phyloP scores from a whole-genome alignment of 2,113 vertebrate species.

The Noctilio leporinus region DNA sequence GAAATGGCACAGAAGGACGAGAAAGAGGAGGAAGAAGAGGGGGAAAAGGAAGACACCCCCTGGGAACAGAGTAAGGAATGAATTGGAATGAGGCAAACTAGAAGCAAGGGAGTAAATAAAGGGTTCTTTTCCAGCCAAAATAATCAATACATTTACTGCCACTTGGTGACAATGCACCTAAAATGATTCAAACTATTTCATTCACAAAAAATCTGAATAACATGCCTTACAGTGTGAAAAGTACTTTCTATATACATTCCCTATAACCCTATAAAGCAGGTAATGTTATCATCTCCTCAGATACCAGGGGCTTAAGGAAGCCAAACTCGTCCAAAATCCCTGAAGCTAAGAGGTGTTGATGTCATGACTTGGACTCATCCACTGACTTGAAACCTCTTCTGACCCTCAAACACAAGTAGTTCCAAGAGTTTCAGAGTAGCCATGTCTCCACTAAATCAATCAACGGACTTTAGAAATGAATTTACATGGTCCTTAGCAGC shows the following conservation, averaged over 20 bases:
- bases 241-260: not conserved
- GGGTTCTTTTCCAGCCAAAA: not conserved
- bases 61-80: not conserved
- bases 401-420: not conserved
- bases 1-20: rapidly evolving
- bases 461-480: slow-evolving; percentile 37
- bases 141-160: not conserved
- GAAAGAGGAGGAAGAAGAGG: not conserved
- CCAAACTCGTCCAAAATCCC: not conserved
- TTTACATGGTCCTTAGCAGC: not conserved
- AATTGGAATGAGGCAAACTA: not conserved
- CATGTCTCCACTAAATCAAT: not conserved
- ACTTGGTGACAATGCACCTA: not conserved
- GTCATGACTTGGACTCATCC: not conserved
- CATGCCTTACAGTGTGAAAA: not conserved
- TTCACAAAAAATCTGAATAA: not conserved
- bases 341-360: not conserved
- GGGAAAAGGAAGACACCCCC: rapidly evolving
- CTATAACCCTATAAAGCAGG: not conserved
- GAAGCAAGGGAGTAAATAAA: not conserved
- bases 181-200: not conserved
- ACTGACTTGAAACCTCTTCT: not conserved
- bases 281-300: not conserved
- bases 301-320: not conserved
- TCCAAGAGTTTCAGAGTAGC: not conserved